phyloP scores from a whole-genome alignment of 2,797 vertebrate species.

The Kryptolebias ocellatus region DNA sequence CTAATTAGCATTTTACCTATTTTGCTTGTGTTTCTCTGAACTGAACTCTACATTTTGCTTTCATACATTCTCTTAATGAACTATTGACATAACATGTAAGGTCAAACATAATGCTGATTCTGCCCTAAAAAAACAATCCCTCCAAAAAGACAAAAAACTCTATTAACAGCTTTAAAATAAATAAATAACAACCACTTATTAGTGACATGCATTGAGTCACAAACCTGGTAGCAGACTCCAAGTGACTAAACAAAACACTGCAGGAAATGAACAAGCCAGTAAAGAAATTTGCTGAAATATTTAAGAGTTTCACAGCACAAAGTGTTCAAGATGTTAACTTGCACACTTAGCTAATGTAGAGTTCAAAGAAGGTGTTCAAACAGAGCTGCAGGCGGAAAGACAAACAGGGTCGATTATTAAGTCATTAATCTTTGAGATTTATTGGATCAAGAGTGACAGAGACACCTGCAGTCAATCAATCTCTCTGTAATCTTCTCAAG shows the following conservation, averaged over 20 bases:
- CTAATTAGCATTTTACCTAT: too few species aligned
- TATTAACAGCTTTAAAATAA: too few species aligned
- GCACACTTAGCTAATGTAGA: not conserved
- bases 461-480: slow-evolving; percentile 58
- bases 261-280: not conserved
- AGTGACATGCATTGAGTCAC: not conserved
- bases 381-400: slow-evolving; percentile 17
- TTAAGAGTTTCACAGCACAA: not conserved
- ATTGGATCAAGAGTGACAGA: slow-evolving; percentile 59
- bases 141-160: too few species aligned
- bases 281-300: not conserved
- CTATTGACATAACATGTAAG: too few species aligned
- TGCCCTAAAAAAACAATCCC: too few species aligned
- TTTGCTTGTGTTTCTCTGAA: too few species aligned
- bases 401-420: slow-evolving; percentile 43
- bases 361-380: slow-evolving; percentile 17
- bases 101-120: too few species aligned
- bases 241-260: not conserved
- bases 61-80: too few species aligned
- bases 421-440: slow-evolving; percentile 52
- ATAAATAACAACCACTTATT: too few species aligned
- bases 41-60: too few species aligned
- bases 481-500: slow-evolving; percentile 61
- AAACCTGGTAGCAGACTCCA: not conserved
- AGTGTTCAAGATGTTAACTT: not conserved